A percentile compares a stretch with the other conserved stretches of the same genome.
Conservation (phyloP, 1,140 invertebrate species). For the Pogonus chalceus region DNA sequence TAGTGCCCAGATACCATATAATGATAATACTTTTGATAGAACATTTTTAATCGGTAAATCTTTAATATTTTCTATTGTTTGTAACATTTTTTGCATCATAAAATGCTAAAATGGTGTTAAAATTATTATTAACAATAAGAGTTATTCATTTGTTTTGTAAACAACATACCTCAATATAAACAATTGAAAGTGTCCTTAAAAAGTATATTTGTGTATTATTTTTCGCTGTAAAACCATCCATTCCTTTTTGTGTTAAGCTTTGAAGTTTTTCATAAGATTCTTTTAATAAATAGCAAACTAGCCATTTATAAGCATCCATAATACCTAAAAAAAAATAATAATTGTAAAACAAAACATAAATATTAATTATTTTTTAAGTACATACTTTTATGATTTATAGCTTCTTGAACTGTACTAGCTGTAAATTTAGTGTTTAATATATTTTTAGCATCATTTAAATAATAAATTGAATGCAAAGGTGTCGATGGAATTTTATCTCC, state of each 20-base stretch:
- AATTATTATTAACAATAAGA: constrained; percentile 10
- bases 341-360: constrained; percentile 6
- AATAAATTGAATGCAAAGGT: constrained; percentile 54
- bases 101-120: constrained; percentile 44
- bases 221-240: constrained; percentile 59
- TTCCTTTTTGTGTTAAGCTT: constrained; percentile 41
- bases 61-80: constrained; percentile 42
- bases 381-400: constrained; percentile 50
- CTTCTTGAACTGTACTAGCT: constrained; percentile 33
- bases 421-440: constrained; percentile 45
- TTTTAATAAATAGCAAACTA: constrained; percentile 62
- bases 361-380: constrained; percentile 16
- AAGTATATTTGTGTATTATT: constrained; percentile 70
- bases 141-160: constrained; percentile 8
- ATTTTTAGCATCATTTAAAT: constrained; percentile 43
- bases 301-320: constrained; percentile 57
- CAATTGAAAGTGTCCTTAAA: constrained; percentile 61
- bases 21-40: constrained; percentile 50
- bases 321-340: constrained; percentile 48
- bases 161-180: constrained; percentile 57
- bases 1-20: constrained; percentile 62
- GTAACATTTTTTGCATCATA: constrained; percentile 47
- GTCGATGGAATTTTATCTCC: constrained; percentile 38
- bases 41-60: constrained; percentile 41
- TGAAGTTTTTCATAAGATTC: constrained; percentile 56